Percentiles rank a stretch among this genome's conserved stretches.
phyloP scores from a whole-genome alignment of 2,797 vertebrate species.

The Carcharodon carcharias region DNA sequence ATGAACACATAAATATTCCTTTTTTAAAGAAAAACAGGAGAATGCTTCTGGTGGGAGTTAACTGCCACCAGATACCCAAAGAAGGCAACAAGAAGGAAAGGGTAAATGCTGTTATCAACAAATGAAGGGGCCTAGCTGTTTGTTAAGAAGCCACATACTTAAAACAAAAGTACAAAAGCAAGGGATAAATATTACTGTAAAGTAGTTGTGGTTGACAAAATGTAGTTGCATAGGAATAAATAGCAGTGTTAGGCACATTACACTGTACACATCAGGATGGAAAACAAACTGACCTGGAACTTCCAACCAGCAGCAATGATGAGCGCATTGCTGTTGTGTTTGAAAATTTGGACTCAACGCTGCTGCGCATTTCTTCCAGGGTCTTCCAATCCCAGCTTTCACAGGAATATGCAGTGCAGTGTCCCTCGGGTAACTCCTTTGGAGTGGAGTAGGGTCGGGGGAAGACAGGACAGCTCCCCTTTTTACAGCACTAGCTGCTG shows the following conservation, averaged over 20 bases:
- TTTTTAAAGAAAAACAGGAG: neutral
- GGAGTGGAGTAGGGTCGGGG: too few relatives aligned
- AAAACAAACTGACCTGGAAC: neutral
- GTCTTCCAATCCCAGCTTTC: too few relatives aligned
- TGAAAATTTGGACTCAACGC: too few relatives aligned
- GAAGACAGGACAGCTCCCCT: too few relatives aligned
- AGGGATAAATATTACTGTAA: neutral
- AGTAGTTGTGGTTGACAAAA: neutral
- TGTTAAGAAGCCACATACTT: neutral
- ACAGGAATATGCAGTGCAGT: too few relatives aligned
- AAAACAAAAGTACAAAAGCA: neutral
- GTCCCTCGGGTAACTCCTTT: too few relatives aligned
- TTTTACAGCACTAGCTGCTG: too few relatives aligned
- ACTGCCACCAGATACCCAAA: neutral
- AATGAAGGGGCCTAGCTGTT: neutral
- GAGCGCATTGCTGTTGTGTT: too few relatives aligned
- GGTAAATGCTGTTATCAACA: neutral
- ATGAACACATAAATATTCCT: neutral
- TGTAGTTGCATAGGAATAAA: neutral
- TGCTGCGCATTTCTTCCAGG: too few relatives aligned
- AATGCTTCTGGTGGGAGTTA: neutral
- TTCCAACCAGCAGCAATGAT: too few relatives aligned
- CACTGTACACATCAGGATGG: neutral
- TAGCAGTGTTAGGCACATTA: neutral
- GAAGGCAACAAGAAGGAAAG: neutral